These are phyloP conservation scores for Coracias cyanogaster DNA, from an alignment of 2,797 vertebrate genomes.

Conservation along the genomic window DNA sequence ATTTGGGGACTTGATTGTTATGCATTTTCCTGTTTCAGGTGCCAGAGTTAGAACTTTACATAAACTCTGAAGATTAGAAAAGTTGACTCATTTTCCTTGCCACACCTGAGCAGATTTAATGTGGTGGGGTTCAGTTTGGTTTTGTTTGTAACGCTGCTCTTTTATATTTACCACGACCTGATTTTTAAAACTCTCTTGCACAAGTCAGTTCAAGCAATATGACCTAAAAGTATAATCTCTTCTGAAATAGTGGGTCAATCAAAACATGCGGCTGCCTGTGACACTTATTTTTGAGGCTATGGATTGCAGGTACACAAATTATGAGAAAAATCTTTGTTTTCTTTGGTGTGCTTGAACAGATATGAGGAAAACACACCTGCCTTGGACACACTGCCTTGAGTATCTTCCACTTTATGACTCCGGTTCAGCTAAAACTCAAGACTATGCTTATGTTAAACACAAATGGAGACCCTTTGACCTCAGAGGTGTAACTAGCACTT, in stretches of 20 bases:
- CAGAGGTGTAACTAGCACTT: background rate
- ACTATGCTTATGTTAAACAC: background rate
- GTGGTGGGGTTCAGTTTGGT: fast-evolving
- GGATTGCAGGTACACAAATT: background rate
- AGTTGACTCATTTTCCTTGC: background rate
- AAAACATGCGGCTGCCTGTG: background rate
- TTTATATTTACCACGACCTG: background rate
- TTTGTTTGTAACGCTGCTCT: background rate
- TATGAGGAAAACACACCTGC: background rate
- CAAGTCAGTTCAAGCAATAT: background rate
- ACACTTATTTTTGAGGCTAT: background rate
- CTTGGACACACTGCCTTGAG: background rate
- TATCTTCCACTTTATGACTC: background rate
- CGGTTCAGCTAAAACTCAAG: background rate
- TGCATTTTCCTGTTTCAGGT: background rate
- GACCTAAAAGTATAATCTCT: background rate
- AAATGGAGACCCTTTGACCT: background rate
- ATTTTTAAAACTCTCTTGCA: background rate
- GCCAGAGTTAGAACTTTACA: background rate
- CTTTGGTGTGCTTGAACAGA: background rate
- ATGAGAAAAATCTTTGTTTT: background rate
- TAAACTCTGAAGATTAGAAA: background rate
- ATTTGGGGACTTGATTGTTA: background rate
- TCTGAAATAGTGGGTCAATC: background rate
- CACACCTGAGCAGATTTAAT: background rate